A percentile compares a stretch with the other conserved stretches of the same genome.
Evolutionary conservation across 1,140 invertebrate genomes (phyloP).

Genomic region (Teleopsis dalmanni): DNA sequence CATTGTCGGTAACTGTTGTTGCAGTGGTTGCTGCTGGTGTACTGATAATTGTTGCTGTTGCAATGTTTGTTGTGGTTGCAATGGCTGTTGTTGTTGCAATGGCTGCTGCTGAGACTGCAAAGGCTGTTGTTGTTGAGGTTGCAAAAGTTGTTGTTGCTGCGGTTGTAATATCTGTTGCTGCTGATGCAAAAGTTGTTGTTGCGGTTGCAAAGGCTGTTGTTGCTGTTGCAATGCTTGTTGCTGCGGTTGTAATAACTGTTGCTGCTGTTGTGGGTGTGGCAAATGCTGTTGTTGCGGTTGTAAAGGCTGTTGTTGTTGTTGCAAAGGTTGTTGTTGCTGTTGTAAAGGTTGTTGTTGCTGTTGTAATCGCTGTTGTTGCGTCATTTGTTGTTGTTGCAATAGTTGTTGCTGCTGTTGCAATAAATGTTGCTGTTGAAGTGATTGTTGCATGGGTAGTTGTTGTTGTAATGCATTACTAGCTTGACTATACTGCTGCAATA

Average conservation of each 20-base stretch:
- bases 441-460: not conserved
- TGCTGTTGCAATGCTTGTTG: constrained; percentile 33
- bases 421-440: not conserved
- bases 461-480: too few species aligned
- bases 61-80: constrained; percentile 5
- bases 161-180: not conserved
- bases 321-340: constrained; percentile 3
- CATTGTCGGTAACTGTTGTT: too few species aligned
- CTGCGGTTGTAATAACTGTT: not conserved
- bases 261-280: constrained; percentile 7
- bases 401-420: constrained; percentile 13
- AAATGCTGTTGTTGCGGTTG: not conserved
- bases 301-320: not conserved
- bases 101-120: not conserved
- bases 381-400: constrained; percentile 8
- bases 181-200: not conserved
- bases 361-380: constrained; percentile 16
- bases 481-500: not conserved
- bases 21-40: not conserved
- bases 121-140: constrained; percentile 14
- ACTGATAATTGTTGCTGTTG: not conserved
- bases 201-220: constrained; percentile 12
- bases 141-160: constrained; percentile 5
- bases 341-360: too few species aligned
- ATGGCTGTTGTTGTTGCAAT: constrained; percentile 8